A percentile compares a stretch with the other conserved stretches of the same genome.
phyloP scores from a whole-genome alignment of 1,140 invertebrate genomes.

The Philopotamus ludificatus region DNA sequence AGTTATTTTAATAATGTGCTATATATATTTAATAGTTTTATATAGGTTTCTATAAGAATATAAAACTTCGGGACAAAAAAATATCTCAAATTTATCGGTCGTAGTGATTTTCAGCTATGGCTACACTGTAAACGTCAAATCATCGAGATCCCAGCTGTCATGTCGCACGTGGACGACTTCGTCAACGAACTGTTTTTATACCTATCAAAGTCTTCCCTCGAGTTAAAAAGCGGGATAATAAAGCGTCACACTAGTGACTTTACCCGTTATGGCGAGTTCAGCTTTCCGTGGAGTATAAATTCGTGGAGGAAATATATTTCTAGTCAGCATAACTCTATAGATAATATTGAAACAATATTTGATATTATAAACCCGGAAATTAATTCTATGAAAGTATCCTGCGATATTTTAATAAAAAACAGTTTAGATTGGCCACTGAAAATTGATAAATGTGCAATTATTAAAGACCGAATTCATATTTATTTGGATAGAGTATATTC shows the following conservation, averaged over 20 bases:
- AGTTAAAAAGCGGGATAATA: conserved; percentile 19
- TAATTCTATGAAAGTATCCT: conserved; percentile 16
- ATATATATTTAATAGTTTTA: too few species aligned
- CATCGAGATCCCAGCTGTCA: conserved; percentile 8
- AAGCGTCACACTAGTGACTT: conserved; percentile 32
- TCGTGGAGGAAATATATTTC: conserved; percentile 27
- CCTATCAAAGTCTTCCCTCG: background rate
- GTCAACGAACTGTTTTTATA: conserved; percentile 9
- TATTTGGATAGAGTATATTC: conserved; percentile 28
- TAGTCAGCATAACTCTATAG: background rate
- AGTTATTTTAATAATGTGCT: too few species aligned
- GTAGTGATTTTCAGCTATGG: background rate
- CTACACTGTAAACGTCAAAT: background rate
- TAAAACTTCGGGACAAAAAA: too few species aligned
- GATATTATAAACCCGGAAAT: background rate
- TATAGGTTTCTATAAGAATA: too few species aligned
- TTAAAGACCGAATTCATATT: conserved; percentile 31
- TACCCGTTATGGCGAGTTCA: conserved; percentile 26
- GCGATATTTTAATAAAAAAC: background rate
- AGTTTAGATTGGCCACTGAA: conserved; percentile 15
- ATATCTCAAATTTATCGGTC: too few species aligned
- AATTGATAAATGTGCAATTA: conserved; percentile 15
- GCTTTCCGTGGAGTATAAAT: conserved; percentile 31
- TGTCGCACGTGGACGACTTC: conserved; percentile 9
- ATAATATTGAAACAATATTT: conserved; percentile 15